These are phyloP conservation scores for Platorchestia sp. DNA, from an alignment of 1,140 invertebrate genomes.

Conservation along the genomic window DNA sequence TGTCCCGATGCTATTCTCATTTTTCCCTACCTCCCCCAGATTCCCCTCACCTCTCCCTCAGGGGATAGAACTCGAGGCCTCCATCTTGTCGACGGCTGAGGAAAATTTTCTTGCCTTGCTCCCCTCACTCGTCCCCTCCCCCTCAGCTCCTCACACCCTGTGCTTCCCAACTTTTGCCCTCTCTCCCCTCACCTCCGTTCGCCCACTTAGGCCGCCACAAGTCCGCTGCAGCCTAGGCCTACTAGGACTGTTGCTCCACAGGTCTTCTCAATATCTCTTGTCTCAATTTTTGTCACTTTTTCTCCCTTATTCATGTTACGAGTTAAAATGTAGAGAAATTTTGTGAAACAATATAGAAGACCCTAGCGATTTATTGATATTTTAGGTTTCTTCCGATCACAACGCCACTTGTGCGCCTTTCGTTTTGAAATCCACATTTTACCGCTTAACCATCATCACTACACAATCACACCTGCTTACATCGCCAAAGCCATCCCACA, in stretches of 20 bases:
- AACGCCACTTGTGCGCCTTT: too few species aligned
- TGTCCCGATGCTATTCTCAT: background rate
- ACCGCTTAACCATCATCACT: background rate
- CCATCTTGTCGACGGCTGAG: slow-evolving; percentile 52
- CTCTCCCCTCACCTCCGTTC: too few species aligned
- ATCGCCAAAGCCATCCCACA: too few species aligned
- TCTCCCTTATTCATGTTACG: too few species aligned
- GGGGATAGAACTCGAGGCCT: slow-evolving; percentile 20
- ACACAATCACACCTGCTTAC: background rate
- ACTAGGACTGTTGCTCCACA: background rate
- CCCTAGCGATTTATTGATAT: too few species aligned
- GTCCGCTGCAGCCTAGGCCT: background rate
- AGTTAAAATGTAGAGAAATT: too few species aligned
- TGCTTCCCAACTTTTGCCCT: background rate
- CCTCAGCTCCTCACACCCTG: background rate
- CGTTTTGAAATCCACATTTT: too few species aligned
- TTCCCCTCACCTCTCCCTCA: background rate
- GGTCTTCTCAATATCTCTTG: background rate
- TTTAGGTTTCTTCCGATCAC: too few species aligned
- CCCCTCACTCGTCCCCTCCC: slow-evolving; percentile 1
- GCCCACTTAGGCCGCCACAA: too few species aligned
- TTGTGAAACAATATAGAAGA: too few species aligned
- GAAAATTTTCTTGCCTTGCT: slow-evolving; percentile 47
- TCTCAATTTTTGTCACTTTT: too few species aligned
- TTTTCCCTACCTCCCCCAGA: background rate